phyloP scores from a whole-genome alignment of 2,113 vertebrate genomes.

The Ammodytes dubius region DNA sequence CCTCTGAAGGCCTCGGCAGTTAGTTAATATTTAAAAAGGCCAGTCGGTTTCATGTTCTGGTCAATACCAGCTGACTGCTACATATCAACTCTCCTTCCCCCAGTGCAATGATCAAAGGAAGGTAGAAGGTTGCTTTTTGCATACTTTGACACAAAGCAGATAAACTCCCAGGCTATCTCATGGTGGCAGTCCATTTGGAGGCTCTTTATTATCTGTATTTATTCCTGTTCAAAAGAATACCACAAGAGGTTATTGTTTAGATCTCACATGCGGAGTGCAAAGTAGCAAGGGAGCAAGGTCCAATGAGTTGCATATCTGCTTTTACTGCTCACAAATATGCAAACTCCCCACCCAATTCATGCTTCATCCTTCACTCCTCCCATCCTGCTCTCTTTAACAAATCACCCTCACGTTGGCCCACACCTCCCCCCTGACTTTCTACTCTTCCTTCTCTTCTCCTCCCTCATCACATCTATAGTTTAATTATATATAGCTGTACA shows the following conservation, averaged over 20 bases:
- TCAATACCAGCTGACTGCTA: slow-evolving; percentile 57
- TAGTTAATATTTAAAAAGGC: slow-evolving; percentile 87
- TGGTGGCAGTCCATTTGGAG: not conserved
- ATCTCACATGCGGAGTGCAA: not conserved
- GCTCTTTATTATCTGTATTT: slow-evolving; percentile 4
- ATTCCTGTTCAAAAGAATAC: slow-evolving; percentile 20
- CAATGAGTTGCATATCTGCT: slow-evolving; percentile 26
- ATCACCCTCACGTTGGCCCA: not conserved
- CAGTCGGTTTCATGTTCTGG: slow-evolving; percentile 79
- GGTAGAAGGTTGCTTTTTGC: slow-evolving; percentile 25
- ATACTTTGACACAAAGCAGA: slow-evolving; percentile 20
- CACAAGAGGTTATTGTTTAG: not conserved
- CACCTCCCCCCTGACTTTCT: slow-evolving; percentile 3
- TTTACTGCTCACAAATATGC: slow-evolving; percentile 44
- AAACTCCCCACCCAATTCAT: slow-evolving; percentile 15
- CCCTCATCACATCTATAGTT: slow-evolving; percentile 33
- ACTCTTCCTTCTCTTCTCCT: not conserved
- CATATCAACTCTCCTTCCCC: slow-evolving; percentile 45
- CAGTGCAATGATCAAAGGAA: slow-evolving; percentile 18
- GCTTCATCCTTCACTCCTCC: too few species aligned
- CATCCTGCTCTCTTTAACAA: not conserved
- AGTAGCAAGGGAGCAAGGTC: slow-evolving; percentile 27
- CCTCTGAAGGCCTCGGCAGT: slow-evolving; percentile 24
- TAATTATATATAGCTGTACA: slow-evolving; percentile 53
- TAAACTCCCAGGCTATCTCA: slow-evolving; percentile 28